Percentiles rank a stretch among this genome's conserved stretches.
Conservation (phyloP, 1,140 invertebrate genomes). For the Drosophila baimaii region DNA sequence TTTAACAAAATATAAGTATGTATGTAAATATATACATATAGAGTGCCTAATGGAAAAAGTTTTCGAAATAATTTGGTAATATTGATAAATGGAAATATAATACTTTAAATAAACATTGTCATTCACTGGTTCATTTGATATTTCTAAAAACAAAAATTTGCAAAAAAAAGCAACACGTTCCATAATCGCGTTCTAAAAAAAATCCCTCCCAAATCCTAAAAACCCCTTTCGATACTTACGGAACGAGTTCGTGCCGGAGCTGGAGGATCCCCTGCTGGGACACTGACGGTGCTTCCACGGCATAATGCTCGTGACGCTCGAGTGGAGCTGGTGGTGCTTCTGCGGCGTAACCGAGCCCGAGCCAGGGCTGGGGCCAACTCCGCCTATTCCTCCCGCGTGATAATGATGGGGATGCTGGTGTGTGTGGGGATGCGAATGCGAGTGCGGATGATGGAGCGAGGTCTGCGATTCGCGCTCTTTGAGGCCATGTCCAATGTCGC, state of each 20-base stretch:
- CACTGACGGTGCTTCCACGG: slow-evolving; percentile 84
- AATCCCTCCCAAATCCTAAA: neutral
- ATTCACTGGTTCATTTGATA: no score
- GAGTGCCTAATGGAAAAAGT: no score
- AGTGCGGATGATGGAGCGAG: slow-evolving; percentile 51
- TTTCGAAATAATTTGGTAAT: no score
- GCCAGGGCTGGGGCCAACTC: slow-evolving; percentile 13
- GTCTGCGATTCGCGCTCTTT: slow-evolving; percentile 76
- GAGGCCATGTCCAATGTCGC: slow-evolving; percentile 69
- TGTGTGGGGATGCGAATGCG: slow-evolving; percentile 52
- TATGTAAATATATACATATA: neutral
- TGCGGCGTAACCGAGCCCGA: slow-evolving; percentile 64
- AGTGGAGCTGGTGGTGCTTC: slow-evolving; percentile 77
- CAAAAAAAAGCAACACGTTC: no score
- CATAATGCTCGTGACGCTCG: slow-evolving; percentile 81
- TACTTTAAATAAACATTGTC: neutral
- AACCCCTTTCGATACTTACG: slow-evolving; percentile 66
- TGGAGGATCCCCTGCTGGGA: slow-evolving; percentile 81
- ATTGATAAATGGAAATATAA: no score
- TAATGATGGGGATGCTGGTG: slow-evolving; percentile 68
- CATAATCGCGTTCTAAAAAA: no score
- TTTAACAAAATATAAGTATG: neutral
- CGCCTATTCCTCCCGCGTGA: slow-evolving; percentile 50
- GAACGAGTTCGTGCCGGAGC: slow-evolving; percentile 82
- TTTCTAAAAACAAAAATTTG: no score